Base-by-base conservation (phyloP, 1,140 invertebrate genomes). In the Leucophenga varia region DNA sequence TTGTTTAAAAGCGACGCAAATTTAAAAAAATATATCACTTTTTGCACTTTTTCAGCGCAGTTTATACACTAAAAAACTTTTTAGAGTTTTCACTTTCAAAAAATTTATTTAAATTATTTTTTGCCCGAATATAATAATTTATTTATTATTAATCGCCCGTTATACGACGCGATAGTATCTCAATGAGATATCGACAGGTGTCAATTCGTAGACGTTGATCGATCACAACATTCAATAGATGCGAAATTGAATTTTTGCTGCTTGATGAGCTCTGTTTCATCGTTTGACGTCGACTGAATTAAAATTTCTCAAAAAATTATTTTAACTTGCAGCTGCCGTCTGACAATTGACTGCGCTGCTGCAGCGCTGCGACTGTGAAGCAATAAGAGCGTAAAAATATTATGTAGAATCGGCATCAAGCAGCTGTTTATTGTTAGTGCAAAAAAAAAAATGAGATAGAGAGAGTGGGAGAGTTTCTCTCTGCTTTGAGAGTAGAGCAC, bases 131-230 rank as follows among this genome's bases (percentile, higher is more conserved):
- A n/a, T n/a, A n/a, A n/a, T n/a, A n/a, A n/a, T n/a, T n/a, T n/a
- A n/a, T n/a, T n/a, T n/a, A n/a, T n/a, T n/a, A n/a, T n/a, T 72
- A 70, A 44, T 72, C 70, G 54, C 70, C 70, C 14, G 71, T 68
- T 43, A 73, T 64, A 50, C 71, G 71, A 46, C 71, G 71, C 41
- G 71, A 74, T 42, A 73, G 43, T 32, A 74, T 74, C 57, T 74
- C 64, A 50, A 74, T 73, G 59, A 74, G 52, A 61, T 74, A 74
- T 68, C 71, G 71, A 74, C 71, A 69, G 61, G 71, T 74, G 67
- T 74, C 71, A 68, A 74, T 74, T 65, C 70, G 55, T 55, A 74
- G 61, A 57, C 71, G 61, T 59, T 74, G 71, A 64, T 74, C 71
- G 58, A 70, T 72, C 59, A 59, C 52, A 65, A 68, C 61, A 68